Percentiles rank a stretch among this genome's conserved stretches.
phyloP scores from a whole-genome alignment of 2,797 vertebrate genomes.

The Dipus sagitta region DNA sequence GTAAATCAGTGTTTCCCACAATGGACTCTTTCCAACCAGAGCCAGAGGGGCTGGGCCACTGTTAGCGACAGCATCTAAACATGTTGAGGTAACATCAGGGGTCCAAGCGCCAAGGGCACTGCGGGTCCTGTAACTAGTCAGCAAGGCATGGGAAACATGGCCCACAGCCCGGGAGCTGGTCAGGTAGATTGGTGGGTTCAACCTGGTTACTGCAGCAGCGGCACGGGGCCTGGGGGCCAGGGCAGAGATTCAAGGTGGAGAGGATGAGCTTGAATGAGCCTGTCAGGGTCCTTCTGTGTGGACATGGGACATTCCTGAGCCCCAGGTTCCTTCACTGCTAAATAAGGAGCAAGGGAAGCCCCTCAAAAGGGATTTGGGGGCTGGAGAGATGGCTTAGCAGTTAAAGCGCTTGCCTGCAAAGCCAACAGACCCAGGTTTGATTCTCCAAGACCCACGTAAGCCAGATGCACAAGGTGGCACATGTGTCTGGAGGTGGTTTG shows the following conservation, averaged over 20 bases:
- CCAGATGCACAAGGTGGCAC: not conserved
- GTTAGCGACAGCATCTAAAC: not conserved
- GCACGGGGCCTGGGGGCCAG: too few species aligned
- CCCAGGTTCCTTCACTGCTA: not conserved
- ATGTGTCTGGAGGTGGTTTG: too few species aligned
- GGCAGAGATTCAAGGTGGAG: rapidly evolving
- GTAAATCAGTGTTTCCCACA: conserved; percentile 13
- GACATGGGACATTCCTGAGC: not conserved
- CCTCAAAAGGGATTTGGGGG: not conserved
- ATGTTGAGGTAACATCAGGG: not conserved
- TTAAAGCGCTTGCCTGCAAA: not conserved
- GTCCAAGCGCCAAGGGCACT: not conserved
- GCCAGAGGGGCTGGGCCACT: not conserved
- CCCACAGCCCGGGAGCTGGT: not conserved
- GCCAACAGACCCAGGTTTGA: not conserved
- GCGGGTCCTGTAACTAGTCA: not conserved
- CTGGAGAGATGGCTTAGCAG: not conserved
- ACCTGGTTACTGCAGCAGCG: too few species aligned
- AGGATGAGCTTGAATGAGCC: not conserved
- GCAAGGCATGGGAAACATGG: rapidly evolving
- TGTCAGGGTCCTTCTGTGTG: not conserved
- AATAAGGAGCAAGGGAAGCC: not conserved
- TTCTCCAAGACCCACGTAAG: not conserved
- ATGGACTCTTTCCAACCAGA: not conserved
- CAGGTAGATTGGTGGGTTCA: too few species aligned